phyloP scores from a whole-genome alignment of 1,140 invertebrate genomes.

The Cherax destructor region DNA sequence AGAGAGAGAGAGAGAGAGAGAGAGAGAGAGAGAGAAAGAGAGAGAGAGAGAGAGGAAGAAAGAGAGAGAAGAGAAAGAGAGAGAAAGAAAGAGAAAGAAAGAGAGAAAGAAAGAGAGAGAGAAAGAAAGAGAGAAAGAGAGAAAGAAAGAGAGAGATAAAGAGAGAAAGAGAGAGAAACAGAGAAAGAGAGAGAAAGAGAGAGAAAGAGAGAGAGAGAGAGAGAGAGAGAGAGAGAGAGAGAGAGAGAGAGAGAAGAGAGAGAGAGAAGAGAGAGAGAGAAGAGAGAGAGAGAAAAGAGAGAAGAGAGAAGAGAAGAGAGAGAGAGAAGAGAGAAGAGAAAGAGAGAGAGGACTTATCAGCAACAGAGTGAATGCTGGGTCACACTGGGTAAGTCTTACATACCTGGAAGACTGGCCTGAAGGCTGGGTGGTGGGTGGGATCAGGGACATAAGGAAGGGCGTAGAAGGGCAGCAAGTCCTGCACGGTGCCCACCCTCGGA shows the following conservation, averaged over 20 bases:
- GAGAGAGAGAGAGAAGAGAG: no score
- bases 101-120: no score
- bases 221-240: no score
- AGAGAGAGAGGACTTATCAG: background rate
- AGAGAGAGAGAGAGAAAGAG: no score
- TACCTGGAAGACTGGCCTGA: conserved; percentile 79
- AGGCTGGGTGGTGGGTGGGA: conserved; percentile 78
- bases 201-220: no score
- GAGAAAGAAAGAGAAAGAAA: no score
- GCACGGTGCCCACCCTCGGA: conserved; percentile 77
- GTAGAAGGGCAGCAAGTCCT: conserved; percentile 79
- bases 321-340: background rate
- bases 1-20: no score
- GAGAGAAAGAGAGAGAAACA: background rate
- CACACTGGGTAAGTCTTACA: conserved; percentile 5
- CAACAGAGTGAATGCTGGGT: background rate
- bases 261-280: no score
- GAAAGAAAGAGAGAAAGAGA: background rate
- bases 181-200: no score
- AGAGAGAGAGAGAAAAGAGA: background rate
- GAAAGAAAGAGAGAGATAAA: background rate
- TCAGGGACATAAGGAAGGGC: conserved; percentile 79
- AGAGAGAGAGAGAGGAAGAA: no score
- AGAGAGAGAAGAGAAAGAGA: no score
- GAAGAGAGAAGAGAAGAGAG: background rate